These are phyloP conservation scores for Malurus leucopterus DNA, from an alignment of 2,797 vertebrate species.

Conservation along the genomic window DNA sequence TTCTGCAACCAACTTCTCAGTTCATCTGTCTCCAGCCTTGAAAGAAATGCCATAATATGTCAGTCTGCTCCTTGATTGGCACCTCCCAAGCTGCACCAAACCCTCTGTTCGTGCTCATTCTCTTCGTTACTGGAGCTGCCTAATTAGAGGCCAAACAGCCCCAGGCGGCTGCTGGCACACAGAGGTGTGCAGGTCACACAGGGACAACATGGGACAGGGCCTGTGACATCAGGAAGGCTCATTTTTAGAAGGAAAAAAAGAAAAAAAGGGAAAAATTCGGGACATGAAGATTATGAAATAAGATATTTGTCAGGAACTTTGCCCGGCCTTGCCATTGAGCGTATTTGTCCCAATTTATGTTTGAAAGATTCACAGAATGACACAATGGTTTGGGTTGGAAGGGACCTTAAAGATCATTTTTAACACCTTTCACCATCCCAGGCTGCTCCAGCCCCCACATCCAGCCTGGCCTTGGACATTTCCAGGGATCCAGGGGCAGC, in stretches of 20 bases:
- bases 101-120: neutral
- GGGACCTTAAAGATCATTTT: accelerated
- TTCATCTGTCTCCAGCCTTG: neutral
- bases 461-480: accelerated
- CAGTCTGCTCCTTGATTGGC: neutral
- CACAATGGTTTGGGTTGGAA: neutral
- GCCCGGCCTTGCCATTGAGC: neutral
- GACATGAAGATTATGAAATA: neutral
- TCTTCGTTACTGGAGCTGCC: neutral
- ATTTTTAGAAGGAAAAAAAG: neutral
- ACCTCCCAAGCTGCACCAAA: neutral
- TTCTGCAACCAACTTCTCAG: neutral
- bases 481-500: neutral
- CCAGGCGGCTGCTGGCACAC: neutral
- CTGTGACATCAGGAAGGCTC: neutral
- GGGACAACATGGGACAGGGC: neutral
- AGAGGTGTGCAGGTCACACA: neutral
- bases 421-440: accelerated
- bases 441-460: accelerated
- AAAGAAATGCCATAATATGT: neutral
- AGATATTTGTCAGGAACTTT: neutral
- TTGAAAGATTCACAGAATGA: neutral
- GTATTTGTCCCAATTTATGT: neutral
- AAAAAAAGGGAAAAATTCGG: neutral
- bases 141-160: neutral